phyloP scores from a whole-genome alignment of 2,888 invertebrate species.

The Sipha maydis region DNA sequence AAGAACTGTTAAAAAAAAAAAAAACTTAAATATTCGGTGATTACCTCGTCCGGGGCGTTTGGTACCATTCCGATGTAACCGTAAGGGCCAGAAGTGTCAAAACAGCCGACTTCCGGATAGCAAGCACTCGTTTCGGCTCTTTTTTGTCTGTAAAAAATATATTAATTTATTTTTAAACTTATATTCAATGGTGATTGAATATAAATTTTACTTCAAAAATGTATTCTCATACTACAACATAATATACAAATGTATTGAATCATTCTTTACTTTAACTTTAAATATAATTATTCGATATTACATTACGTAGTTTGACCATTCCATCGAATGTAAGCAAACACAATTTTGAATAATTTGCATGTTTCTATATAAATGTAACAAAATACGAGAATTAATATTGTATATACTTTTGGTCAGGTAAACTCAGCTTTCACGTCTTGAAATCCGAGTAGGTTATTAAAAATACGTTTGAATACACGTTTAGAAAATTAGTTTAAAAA shows the following conservation, averaged over 20 bases:
- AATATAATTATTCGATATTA: background rate
- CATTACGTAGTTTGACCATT: background rate
- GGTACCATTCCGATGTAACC: slow-evolving; percentile 91
- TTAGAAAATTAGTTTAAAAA: too few relatives aligned
- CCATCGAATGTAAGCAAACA: background rate
- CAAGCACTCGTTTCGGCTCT: slow-evolving; percentile 73
- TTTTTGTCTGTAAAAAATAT: slow-evolving; percentile 41
- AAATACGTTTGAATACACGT: too few relatives aligned
- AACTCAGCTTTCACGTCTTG: too few relatives aligned
- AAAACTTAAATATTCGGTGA: background rate
- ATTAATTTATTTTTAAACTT: background rate
- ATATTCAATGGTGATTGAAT: background rate
- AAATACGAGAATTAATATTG: too few relatives aligned
- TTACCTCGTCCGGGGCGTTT: slow-evolving; percentile 83
- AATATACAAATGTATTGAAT: background rate
- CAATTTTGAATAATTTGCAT: background rate
- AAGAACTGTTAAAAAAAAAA: background rate
- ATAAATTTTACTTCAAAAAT: background rate
- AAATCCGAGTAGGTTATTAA: too few relatives aligned
- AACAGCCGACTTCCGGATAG: slow-evolving; percentile 90
- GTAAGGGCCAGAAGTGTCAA: slow-evolving; percentile 89
- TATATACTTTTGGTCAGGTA: too few relatives aligned
- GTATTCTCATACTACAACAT: background rate
- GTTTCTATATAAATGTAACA: too few relatives aligned
- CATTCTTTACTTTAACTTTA: background rate